Conservation (phyloP, 2,113 vertebrate species). For the Ellobius talpinus region DNA sequence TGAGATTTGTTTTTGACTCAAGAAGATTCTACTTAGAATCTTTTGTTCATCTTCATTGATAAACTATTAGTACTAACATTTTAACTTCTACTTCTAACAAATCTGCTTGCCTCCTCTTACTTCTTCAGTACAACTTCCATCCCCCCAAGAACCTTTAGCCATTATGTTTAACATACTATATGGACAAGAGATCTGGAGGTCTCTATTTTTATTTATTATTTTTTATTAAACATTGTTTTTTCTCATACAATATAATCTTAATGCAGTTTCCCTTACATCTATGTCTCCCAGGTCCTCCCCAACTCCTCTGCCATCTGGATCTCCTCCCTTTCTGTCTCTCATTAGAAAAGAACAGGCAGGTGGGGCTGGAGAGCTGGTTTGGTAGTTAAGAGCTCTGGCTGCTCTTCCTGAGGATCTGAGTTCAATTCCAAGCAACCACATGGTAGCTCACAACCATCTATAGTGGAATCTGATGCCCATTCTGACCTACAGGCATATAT, state of each 20-base stretch:
- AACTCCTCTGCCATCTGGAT: neutral
- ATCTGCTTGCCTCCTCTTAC: neutral
- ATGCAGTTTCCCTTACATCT: neutral
- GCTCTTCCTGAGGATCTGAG: too few relatives aligned
- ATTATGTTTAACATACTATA: neutral
- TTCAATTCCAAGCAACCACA: too few relatives aligned
- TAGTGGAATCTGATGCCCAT: too few relatives aligned
- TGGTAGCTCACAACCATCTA: too few relatives aligned
- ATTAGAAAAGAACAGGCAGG: neutral
- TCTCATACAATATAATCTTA: neutral
- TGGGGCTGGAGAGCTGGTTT: too few relatives aligned
- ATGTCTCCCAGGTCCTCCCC: neutral
- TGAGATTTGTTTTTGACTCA: neutral
- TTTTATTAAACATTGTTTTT: neutral
- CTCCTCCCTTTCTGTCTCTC: neutral
- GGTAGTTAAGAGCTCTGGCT: too few relatives aligned
- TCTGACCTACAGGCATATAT: too few relatives aligned
- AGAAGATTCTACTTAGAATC: neutral
- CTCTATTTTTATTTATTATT: neutral
- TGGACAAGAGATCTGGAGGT: neutral
- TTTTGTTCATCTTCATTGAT: neutral
- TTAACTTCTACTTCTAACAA: neutral
- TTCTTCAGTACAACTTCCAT: neutral
- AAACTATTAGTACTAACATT: neutral
- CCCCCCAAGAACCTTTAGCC: neutral